Base-by-base conservation (phyloP, 2,797 vertebrate genomes). In the Sebastes wilsoni region DNA sequence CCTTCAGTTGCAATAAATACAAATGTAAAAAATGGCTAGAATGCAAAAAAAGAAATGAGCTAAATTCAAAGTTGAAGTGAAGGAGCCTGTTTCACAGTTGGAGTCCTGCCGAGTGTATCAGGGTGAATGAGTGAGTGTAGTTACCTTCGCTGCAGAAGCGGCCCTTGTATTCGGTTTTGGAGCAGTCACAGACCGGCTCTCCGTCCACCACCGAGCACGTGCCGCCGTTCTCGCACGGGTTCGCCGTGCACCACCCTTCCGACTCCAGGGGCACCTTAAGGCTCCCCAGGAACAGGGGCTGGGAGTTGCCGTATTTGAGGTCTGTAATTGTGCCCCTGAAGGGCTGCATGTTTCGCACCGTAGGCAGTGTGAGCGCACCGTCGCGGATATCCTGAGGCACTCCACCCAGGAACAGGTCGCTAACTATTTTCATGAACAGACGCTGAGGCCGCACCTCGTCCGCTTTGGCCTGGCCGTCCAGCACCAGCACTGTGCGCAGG, bases 131-230 rank as follows among this genome's bases (percentile, higher is more conserved):
- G 18, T 12, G 38, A 59, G 46, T 46, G 42, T 16, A 18, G 2
- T 97, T 98, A 99, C 99, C 99, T 99, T 99, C 97, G 1, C 93
- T 98, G 95, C 99, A 99, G 87, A 97, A 97, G 85, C 95, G 97
- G 86, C 99, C 99, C 75, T 93, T 91, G 72, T 97, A 99, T 84
- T 98, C 97, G 11, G 99, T 99, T 89, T 96, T 97, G 74, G 98
- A 97, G 93, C 99, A 99, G 94, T 99, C 98, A 76, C 99, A 99
- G 72, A 96, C 93, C 0, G 97, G 95, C 79, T 97, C 95, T 0
- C 97, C 97, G 18, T 98, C 97, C 87, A 98, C 91, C 74, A 99
- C 94, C 12, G 97, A 96, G 93, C 99, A 99, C 54, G 95, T 96
- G 22, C 98, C 99, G 13, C 98, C 98, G 6, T 99, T 99, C 88